Percentiles rank a stretch among this genome's conserved stretches.
These are phyloP conservation scores for Hymenochirus boettgeri DNA, from an alignment of 2,113 vertebrate species.

Conservation along the genomic window DNA sequence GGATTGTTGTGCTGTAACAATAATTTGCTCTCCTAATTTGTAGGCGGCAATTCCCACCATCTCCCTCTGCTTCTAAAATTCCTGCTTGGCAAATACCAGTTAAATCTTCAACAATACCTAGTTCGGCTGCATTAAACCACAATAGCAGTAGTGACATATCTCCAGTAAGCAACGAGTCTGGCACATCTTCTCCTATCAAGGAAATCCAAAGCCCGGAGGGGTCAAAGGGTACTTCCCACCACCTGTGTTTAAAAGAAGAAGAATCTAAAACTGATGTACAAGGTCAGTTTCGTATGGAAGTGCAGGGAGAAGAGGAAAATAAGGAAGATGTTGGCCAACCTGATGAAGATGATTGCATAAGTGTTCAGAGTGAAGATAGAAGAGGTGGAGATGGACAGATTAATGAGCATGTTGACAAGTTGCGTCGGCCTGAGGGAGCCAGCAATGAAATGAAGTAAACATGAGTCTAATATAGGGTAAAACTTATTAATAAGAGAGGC, in stretches of 20 bases:
- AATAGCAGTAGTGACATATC: constrained; percentile 98
- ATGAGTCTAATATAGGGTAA: no score
- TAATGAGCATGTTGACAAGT: constrained; percentile 93
- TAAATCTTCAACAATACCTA: constrained; percentile 71
- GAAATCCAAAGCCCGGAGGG: constrained; percentile 79
- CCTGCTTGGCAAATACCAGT: constrained; percentile 93
- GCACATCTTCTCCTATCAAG: constrained; percentile 78
- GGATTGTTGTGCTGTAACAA: no score
- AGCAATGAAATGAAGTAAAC: constrained; percentile 79
- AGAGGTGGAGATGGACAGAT: constrained; percentile 92
- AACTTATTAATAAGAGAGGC: no score
- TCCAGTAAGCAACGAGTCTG: constrained; percentile 86
- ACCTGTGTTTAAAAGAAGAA: constrained; percentile 59
- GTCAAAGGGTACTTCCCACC: constrained; percentile 57
- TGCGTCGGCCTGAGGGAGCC: constrained; percentile 86
- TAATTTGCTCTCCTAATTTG: constrained; percentile 5
- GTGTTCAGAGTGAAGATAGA: constrained; percentile 84
- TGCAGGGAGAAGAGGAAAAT: constrained; percentile 87
- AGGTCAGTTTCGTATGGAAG: constrained; percentile 90
- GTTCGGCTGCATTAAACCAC: constrained; percentile 68
- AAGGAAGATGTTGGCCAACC: constrained; percentile 69
- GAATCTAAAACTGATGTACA: constrained; percentile 66
- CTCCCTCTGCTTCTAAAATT: constrained; percentile 86
- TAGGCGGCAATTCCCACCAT: constrained; percentile 93
- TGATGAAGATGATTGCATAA: constrained; percentile 73